These are phyloP conservation scores for Pipa parva DNA, from an alignment of 2,113 vertebrate genomes.

Conservation along the genomic window DNA sequence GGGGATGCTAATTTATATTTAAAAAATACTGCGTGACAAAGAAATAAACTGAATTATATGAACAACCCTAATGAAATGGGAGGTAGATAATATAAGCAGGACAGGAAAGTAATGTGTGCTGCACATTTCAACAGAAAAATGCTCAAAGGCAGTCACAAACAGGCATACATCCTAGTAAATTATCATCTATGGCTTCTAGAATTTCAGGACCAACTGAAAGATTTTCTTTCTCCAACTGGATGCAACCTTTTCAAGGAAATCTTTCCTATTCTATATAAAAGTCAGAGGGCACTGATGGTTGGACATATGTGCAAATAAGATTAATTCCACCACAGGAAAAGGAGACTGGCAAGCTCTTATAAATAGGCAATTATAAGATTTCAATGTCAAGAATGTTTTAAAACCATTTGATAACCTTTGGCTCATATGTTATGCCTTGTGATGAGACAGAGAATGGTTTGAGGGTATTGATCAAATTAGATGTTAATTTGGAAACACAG, in stretches of 20 bases:
- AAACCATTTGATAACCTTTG: constrained; percentile 30
- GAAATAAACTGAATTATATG: too few relatives aligned
- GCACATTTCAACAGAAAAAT: too few relatives aligned
- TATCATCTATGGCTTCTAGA: too few relatives aligned
- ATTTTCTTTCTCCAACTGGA: neutral
- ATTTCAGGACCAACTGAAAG: too few relatives aligned
- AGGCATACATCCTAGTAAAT: too few relatives aligned
- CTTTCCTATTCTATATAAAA: neutral
- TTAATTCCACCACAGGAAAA: constrained; percentile 4
- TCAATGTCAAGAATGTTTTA: constrained; percentile 14
- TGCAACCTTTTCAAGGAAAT: neutral
- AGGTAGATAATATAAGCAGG: too few relatives aligned
- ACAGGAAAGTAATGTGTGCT: too few relatives aligned
- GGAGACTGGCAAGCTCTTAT: constrained; percentile 1
- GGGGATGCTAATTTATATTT: too few relatives aligned
- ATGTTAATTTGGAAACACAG: constrained; percentile 14
- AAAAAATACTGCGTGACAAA: too few relatives aligned
- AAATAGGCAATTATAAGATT: constrained; percentile 28
- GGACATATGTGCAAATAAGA: neutral
- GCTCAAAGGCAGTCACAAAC: too few relatives aligned
- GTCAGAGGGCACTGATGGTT: neutral
- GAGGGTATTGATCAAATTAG: constrained; percentile 32
- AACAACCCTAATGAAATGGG: too few relatives aligned
- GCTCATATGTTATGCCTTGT: constrained; percentile 4
- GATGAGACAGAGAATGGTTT: neutral